Conservation (phyloP, 53 echinoderm and acorn worm species). For the Antedon mediterranea region DNA sequence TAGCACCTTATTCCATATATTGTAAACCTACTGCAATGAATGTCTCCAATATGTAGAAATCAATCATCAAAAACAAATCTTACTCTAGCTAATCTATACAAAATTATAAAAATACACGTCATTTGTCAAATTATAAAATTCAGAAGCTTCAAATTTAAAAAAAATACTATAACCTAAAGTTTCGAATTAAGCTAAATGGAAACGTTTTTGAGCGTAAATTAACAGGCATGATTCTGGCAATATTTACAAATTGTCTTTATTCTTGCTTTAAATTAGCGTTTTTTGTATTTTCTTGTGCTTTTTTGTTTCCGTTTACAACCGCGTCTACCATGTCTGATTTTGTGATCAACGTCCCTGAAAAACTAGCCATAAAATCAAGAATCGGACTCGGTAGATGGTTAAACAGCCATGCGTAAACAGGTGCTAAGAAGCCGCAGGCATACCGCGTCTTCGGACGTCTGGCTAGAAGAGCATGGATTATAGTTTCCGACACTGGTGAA, state of each 20-base stretch:
- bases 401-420: slow-evolving; percentile 21
- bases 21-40: too few relatives aligned
- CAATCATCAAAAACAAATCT: too few relatives aligned
- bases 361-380: slow-evolving; percentile 16
- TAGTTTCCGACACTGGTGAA: slow-evolving; percentile 33
- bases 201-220: too few relatives aligned
- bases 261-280: background rate
- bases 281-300: background rate
- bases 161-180: too few relatives aligned
- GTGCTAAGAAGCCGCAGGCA: slow-evolving; percentile 29
- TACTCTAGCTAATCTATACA: too few relatives aligned
- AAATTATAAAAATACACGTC: too few relatives aligned
- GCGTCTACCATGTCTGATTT: slow-evolving; percentile 13
- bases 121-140: too few relatives aligned
- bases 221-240: background rate
- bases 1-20: too few relatives aligned
- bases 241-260: background rate
- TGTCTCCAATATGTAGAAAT: too few relatives aligned
- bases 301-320: background rate
- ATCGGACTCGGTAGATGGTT: slow-evolving; percentile 36
- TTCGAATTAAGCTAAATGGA: too few relatives aligned
- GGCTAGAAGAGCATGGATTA: slow-evolving; percentile 73
- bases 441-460: slow-evolving; percentile 59
- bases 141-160: too few relatives aligned
- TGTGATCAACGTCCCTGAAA: slow-evolving; percentile 28